Evolutionary conservation across 2,113 vertebrate genomes (phyloP).

Genomic region (Gorsachius goisagi): DNA sequence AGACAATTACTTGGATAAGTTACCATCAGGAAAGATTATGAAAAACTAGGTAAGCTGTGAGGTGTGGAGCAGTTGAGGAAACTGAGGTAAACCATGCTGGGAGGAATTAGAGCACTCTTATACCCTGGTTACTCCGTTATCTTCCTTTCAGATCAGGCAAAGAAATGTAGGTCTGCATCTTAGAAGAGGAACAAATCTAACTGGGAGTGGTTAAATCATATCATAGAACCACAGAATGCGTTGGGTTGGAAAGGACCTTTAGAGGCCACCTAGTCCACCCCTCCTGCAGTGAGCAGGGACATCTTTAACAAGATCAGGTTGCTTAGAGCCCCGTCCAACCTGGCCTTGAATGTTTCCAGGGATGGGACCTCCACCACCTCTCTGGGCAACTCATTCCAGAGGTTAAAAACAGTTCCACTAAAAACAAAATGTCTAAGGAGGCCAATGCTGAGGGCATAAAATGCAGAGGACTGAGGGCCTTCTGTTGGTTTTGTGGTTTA

Average conservation of each 20-base stretch:
- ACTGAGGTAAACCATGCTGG: background rate
- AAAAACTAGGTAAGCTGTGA: background rate
- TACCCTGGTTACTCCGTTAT: background rate
- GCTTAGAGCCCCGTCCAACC: too few species aligned
- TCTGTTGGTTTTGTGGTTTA: background rate
- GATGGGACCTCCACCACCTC: too few species aligned
- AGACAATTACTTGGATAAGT: background rate
- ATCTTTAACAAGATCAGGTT: too few species aligned
- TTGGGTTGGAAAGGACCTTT: too few species aligned
- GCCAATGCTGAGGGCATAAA: background rate
- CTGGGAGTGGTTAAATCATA: background rate
- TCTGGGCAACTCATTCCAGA: too few species aligned
- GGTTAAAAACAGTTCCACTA: background rate
- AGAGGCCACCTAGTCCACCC: too few species aligned
- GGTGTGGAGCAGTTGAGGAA: background rate
- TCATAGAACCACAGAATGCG: too few species aligned
- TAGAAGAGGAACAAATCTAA: background rate
- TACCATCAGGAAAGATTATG: background rate
- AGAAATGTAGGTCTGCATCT: background rate
- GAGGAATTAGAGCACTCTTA: background rate
- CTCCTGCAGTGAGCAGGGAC: too few species aligned
- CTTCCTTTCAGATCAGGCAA: background rate
- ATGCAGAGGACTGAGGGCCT: background rate
- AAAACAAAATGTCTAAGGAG: background rate
- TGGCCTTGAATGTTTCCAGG: too few species aligned